A percentile compares a stretch with the other conserved stretches of the same genome.
phyloP scores from a whole-genome alignment of 1,140 invertebrate species.

The Asobara japonica region DNA sequence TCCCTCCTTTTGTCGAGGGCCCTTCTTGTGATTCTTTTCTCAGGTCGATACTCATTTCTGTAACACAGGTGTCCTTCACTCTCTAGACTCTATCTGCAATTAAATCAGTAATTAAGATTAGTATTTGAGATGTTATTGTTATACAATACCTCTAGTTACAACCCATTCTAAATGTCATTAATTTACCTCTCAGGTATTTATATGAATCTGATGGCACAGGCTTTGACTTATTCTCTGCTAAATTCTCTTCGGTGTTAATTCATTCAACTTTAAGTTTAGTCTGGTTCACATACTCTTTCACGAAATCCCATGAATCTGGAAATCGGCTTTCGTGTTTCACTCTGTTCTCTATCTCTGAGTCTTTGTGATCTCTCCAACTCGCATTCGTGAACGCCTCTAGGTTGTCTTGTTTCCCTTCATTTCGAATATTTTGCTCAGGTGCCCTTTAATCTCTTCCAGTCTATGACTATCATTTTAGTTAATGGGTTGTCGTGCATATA shows the following conservation, averaged over 20 bases:
- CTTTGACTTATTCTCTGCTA: neutral
- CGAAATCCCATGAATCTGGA: neutral
- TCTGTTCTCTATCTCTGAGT: neutral
- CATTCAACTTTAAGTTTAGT: neutral
- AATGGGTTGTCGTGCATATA: no score
- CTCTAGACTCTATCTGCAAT: no score
- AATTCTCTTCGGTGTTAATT: neutral
- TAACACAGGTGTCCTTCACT: no score
- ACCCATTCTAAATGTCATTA: neutral
- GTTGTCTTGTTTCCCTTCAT: constrained; percentile 31
- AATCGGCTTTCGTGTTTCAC: neutral
- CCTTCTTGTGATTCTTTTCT: no score
- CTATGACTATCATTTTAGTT: constrained; percentile 23
- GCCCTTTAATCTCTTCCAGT: constrained; percentile 27
- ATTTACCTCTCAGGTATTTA: neutral
- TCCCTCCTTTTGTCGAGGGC: no score
- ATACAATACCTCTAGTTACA: no score
- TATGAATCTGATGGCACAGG: neutral
- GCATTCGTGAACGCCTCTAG: neutral
- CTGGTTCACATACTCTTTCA: neutral
- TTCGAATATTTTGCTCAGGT: constrained; percentile 33
- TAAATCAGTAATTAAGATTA: no score
- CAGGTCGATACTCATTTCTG: no score
- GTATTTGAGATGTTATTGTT: no score
- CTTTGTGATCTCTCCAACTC: constrained; percentile 15